These are phyloP conservation scores for Hermetia illucens DNA, from an alignment of 1,140 invertebrate genomes.

Conservation along the genomic window DNA sequence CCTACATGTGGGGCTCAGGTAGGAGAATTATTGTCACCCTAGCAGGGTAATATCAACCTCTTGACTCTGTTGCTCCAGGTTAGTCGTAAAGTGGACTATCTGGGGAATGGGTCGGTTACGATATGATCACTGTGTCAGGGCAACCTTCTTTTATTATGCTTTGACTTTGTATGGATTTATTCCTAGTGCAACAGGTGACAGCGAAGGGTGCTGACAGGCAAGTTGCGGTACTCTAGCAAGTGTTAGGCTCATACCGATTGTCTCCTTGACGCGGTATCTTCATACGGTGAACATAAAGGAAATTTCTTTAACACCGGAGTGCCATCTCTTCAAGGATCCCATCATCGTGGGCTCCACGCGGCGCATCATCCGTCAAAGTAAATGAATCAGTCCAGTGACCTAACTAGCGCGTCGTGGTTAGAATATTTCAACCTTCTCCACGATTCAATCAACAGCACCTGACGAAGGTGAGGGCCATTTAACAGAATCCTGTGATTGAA, in stretches of 20 bases:
- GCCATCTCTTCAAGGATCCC: conserved; percentile 8
- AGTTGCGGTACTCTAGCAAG: conserved; percentile 39
- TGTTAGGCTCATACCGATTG: conserved; percentile 20
- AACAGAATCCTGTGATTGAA: conserved; percentile 41
- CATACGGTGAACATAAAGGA: no score
- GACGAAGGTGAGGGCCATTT: conserved; percentile 66
- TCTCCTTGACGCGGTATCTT: conserved; percentile 18
- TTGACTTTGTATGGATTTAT: conserved; percentile 10
- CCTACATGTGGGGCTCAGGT: no score
- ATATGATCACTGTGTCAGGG: conserved; percentile 37
- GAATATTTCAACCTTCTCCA: conserved; percentile 74
- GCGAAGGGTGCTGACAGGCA: conserved; percentile 31
- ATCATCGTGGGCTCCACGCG: no score
- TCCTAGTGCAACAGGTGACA: conserved; percentile 21
- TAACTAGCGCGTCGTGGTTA: conserved; percentile 53
- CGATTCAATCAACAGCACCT: conserved; percentile 45
- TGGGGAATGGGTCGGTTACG: conserved; percentile 40
- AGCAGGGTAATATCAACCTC: no score
- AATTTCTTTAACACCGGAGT: conserved; percentile 17
- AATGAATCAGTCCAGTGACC: conserved; percentile 46
- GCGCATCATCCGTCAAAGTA: conserved; percentile 37
- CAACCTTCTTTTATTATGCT: conserved; percentile 13
- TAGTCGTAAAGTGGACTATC: conserved; percentile 44
- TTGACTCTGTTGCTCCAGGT: no score
- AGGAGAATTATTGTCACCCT: no score